A percentile compares a stretch with the other conserved stretches of the same genome.
Evolutionary conservation across 1,140 invertebrate species (phyloP).

Genomic region (Zophobas atratus): DNA sequence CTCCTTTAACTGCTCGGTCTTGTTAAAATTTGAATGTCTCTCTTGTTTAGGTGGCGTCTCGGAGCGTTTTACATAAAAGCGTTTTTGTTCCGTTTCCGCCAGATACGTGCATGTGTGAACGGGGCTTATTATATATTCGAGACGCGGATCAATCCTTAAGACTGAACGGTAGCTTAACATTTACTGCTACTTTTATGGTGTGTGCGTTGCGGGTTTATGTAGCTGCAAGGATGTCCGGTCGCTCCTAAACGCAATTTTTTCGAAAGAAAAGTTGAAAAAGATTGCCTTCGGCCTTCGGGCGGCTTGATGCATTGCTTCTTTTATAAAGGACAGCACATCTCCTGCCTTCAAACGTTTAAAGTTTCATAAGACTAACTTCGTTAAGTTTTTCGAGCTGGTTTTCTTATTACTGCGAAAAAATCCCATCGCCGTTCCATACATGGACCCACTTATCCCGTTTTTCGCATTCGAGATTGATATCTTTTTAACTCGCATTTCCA

Average conservation of each 20-base stretch:
- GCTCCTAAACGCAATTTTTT: constrained; percentile 11
- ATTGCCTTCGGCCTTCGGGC: constrained; percentile 6
- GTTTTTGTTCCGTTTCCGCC: constrained; percentile 39
- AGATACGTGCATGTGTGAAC: constrained; percentile 37
- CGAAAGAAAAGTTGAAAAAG: constrained; percentile 31
- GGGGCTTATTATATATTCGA: constrained; percentile 28
- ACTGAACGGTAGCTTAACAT: constrained; percentile 28
- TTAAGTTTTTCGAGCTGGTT: not conserved
- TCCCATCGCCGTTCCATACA: constrained; percentile 8
- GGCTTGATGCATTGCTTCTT: constrained; percentile 15
- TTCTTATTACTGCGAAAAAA: too few relatives aligned
- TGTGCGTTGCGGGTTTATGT: not conserved
- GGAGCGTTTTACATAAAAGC: constrained; percentile 24
- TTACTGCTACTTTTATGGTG: constrained; percentile 17
- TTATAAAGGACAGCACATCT: constrained; percentile 41
- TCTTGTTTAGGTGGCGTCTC: constrained; percentile 11
- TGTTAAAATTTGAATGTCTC: constrained; percentile 36
- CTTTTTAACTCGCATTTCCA: constrained; percentile 30
- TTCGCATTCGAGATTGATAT: constrained; percentile 16
- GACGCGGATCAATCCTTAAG: constrained; percentile 25
- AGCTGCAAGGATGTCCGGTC: constrained; percentile 17
- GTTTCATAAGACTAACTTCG: not conserved
- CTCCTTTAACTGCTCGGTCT: constrained; percentile 33
- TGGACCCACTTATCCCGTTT: not conserved
- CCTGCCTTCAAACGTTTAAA: constrained; percentile 35